Conservation (phyloP, 2,113 vertebrate genomes). For the Campylomormyrus numenius region DNA sequence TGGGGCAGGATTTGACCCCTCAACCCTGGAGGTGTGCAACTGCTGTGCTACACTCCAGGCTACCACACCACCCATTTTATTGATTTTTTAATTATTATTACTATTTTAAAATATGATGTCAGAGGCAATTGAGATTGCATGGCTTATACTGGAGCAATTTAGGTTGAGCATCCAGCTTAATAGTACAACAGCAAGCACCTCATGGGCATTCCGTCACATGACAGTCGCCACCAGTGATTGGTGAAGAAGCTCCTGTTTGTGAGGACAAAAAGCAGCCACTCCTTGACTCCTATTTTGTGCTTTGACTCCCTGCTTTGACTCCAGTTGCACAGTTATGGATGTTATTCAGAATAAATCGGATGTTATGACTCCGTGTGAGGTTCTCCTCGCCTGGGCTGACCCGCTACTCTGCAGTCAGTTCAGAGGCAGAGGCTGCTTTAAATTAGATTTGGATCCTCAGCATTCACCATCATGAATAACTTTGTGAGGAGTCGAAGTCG, state of each 20-base stretch:
- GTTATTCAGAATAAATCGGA: neutral
- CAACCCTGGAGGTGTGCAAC: neutral
- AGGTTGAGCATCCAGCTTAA: neutral
- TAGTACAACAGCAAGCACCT: neutral
- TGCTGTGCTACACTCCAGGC: neutral
- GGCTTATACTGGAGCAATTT: neutral
- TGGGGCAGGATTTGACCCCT: neutral
- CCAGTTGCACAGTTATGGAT: neutral
- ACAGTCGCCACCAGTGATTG: neutral
- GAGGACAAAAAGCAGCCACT: neutral
- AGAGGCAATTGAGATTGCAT: neutral
- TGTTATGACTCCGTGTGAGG: neutral
- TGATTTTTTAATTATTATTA: neutral
- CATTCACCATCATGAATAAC: neutral
- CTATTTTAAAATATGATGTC: neutral
- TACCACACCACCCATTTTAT: neutral
- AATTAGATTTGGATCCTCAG: conserved; percentile 1
- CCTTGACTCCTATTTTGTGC: neutral
- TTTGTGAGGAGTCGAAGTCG: neutral
- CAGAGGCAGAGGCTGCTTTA: neutral
- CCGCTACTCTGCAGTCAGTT: neutral
- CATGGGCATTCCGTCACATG: neutral
- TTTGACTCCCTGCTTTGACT: neutral
- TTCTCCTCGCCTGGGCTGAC: neutral
- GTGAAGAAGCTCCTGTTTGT: neutral